These are phyloP conservation scores for Dinocampus coccinellae DNA, from an alignment of 2,888 invertebrate species.

Conservation along the genomic window DNA sequence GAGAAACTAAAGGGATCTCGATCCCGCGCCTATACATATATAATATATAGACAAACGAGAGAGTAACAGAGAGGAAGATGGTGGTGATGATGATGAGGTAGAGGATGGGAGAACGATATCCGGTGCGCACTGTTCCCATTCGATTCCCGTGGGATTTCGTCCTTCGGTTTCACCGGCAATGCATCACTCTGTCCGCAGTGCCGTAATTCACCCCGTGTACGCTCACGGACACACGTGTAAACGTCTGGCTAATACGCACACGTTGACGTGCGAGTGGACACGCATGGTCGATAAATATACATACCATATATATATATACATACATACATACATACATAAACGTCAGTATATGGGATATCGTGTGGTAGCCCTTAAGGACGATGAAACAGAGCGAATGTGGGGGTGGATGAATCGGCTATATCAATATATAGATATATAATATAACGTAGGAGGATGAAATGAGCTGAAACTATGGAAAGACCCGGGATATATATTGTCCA, in stretches of 20 bases:
- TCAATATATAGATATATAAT: background rate
- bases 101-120: background rate
- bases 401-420: background rate
- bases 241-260: conserved; percentile 42
- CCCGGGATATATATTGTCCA: conserved; percentile 62
- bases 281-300: conserved; percentile 41
- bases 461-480: conserved; percentile 52
- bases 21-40: background rate
- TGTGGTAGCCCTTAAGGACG: conserved; percentile 33
- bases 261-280: conserved; percentile 46
- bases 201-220: conserved; percentile 63
- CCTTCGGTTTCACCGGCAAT: conserved; percentile 64
- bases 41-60: background rate
- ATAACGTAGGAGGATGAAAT: background rate
- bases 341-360: conserved; percentile 10
- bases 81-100: background rate
- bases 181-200: conserved; percentile 69
- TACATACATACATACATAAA: background rate
- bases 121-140: conserved; percentile 47
- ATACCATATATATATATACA: conserved; percentile 39
- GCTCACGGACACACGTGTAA: conserved; percentile 41
- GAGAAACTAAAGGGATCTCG: background rate
- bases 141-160: conserved; percentile 66
- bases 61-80: background rate
- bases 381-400: background rate